phyloP scores from a whole-genome alignment of 2,797 vertebrate species.

The Mionectes olivaceus region DNA sequence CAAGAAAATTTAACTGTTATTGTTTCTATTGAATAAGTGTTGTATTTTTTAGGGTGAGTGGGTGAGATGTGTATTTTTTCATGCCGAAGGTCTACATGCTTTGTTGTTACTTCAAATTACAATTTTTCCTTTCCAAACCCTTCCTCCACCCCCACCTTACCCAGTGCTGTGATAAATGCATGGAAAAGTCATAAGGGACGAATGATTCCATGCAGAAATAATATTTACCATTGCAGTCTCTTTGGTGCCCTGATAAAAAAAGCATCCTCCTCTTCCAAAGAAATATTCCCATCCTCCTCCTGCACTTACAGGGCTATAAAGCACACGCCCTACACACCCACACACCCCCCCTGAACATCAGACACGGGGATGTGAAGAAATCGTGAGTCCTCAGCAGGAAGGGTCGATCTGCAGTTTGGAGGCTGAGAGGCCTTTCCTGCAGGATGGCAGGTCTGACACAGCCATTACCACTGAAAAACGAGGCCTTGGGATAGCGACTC shows the following conservation, averaged over 20 bases:
- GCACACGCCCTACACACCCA: accelerated
- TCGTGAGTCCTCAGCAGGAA: neutral
- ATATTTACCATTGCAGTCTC: neutral
- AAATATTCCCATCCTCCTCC: neutral
- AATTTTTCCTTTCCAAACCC: neutral
- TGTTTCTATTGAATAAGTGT: neutral
- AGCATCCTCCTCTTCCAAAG: neutral
- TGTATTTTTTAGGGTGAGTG: neutral
- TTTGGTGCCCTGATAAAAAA: neutral
- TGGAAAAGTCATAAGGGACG: neutral
- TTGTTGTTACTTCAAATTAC: neutral
- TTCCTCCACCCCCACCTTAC: neutral
- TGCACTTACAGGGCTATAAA: neutral
- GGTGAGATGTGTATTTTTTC: neutral
- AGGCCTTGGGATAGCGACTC: neutral
- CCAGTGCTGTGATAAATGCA: neutral
- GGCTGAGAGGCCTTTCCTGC: neutral
- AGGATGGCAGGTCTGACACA: neutral
- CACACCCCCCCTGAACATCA: neutral
- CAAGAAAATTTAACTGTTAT: neutral
- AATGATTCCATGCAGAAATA: neutral
- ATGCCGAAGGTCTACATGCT: neutral
- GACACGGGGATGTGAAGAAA: neutral
- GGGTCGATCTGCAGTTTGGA: neutral
- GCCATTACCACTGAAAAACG: neutral